Conservation (phyloP, 2,797 vertebrate species). For the Eulemur coronatus region DNA sequence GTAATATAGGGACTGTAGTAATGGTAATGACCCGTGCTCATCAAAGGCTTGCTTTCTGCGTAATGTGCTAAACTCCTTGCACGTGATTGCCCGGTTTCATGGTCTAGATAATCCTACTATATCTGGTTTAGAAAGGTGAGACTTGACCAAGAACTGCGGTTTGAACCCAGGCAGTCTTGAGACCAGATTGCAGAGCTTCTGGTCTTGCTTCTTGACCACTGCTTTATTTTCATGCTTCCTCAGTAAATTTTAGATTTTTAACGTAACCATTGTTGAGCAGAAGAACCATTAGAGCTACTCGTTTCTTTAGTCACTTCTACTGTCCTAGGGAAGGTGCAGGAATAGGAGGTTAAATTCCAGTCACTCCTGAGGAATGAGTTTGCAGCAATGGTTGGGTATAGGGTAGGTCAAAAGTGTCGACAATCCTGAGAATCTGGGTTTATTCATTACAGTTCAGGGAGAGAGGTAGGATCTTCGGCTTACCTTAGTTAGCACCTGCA, state of each 20-base stretch:
- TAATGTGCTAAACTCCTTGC: background rate
- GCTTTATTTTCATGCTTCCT: background rate
- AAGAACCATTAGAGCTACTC: background rate
- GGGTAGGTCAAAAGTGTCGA: background rate
- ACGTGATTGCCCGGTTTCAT: background rate
- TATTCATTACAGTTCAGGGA: background rate
- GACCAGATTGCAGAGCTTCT: background rate
- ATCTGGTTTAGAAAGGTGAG: background rate
- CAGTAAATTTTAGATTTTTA: background rate
- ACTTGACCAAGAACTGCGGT: background rate
- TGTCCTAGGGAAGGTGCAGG: background rate
- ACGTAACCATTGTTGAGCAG: background rate
- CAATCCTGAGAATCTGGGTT: background rate
- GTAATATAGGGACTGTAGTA: background rate
- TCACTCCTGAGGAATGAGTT: background rate
- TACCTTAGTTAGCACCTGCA: background rate
- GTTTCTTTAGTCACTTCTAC: background rate
- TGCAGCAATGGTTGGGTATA: background rate
- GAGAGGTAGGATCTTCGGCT: background rate
- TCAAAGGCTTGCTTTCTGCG: background rate
- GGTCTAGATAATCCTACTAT: background rate
- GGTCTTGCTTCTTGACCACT: background rate
- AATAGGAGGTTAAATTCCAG: background rate
- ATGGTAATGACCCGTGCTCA: background rate
- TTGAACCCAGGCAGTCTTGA: background rate